Base-by-base conservation (phyloP, 2,888 invertebrate genomes). In the Spilarctia lutea region DNA sequence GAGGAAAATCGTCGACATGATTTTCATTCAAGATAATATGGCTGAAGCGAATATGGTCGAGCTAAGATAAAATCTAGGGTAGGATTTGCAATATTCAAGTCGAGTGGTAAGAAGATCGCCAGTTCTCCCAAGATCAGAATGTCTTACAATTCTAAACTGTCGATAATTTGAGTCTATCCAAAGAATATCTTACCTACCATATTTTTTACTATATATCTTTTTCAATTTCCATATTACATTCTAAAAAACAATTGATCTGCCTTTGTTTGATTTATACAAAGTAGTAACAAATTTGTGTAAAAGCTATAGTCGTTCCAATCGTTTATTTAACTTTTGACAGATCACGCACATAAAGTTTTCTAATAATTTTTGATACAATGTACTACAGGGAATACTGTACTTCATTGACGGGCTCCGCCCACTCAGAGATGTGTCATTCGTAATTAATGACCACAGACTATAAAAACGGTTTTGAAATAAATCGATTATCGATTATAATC, bases 21-120 rank as follows among this genome's bases (percentile, higher is more conserved):
- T 81, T 79, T 79, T 60, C 30, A 80, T 85, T 85, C 84, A 86
- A 80, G 79, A 85, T 77, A 82, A 84, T 86, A 84, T 79, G 79
- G 85, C 83, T 81, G 83, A 84, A 79, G 82, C 84, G 81, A 33
- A 80, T 75, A 70, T 67, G 74, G 71, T 63, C 60, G 33, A 67
- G 65, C 60, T 72, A 63, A 79, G 87, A 87, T 89, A 88, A 88
- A 88, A 89, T 89, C 89, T 87, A 85, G 88, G 86, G 82, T 83
- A 81, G 87, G 85, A 88, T 89, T 85, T 87, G 87, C 89, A 89
- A 89, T 88, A 87, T 89, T 86, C 82, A 84, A 87, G 85, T 74
- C 72, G 77, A 84, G 83, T 84, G 79, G 77, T 76, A 79, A 70
- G 74, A 52, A 82, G 80, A 85, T 85, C 76, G 85, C 81, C 76